Conservation (phyloP, 2,113 vertebrate species). For the Myotis lucifugus region DNA sequence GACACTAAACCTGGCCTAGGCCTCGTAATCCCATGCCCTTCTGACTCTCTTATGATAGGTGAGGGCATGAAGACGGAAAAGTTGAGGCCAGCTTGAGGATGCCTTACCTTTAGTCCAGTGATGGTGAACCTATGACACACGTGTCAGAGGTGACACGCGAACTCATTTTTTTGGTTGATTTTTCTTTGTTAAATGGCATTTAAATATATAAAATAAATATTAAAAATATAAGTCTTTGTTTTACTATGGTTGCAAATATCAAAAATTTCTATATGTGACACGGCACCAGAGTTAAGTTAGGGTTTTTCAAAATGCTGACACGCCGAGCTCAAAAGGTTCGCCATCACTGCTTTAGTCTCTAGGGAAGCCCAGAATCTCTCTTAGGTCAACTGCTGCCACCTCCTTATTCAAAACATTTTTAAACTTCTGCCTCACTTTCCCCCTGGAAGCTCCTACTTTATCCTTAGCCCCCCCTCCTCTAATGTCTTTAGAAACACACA, state of each 20-base stretch:
- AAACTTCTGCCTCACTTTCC: background rate
- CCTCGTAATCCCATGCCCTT: background rate
- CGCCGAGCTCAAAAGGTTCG: too few relatives aligned
- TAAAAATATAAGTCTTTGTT: too few relatives aligned
- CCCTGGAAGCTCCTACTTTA: background rate
- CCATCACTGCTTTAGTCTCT: background rate
- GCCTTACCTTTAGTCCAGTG: background rate
- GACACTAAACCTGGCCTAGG: background rate
- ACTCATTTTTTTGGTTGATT: too few relatives aligned
- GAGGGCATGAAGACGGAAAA: background rate
- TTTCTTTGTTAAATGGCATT: too few relatives aligned
- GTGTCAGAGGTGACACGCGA: too few relatives aligned
- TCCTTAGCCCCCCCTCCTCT: background rate
- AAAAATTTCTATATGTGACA: too few relatives aligned
- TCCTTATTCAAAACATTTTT: background rate
- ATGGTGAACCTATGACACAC: too few relatives aligned
- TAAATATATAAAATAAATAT: too few relatives aligned
- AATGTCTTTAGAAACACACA: background rate
- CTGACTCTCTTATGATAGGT: background rate
- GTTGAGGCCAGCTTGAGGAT: background rate
- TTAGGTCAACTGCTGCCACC: background rate
- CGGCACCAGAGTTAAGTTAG: too few relatives aligned
- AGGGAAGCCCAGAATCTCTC: slow-evolving; percentile 1
- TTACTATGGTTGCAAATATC: too few relatives aligned
- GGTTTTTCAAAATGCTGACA: too few relatives aligned